Percentiles rank a stretch among this genome's conserved stretches.
These are phyloP conservation scores for Tachyglossus aculeatus DNA, from an alignment of 2,797 vertebrate genomes.

Conservation along the genomic window DNA sequence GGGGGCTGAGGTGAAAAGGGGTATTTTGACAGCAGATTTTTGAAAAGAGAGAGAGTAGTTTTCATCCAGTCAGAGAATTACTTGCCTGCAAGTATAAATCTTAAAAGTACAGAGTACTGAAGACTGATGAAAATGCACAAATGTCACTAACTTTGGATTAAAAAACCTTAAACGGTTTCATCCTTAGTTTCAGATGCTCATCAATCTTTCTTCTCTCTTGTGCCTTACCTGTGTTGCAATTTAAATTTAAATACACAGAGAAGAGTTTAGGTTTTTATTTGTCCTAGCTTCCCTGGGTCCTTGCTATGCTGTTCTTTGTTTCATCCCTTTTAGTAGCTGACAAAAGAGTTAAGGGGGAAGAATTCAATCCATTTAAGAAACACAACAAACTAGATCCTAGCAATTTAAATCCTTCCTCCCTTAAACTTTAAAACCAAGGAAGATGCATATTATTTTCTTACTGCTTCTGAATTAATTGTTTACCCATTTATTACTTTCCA, in stretches of 20 bases:
- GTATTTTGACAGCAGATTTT: neutral
- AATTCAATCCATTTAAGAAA: constrained; percentile 23
- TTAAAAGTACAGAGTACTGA: constrained; percentile 13
- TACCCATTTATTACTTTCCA: too few relatives aligned
- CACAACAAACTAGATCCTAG: constrained; percentile 16
- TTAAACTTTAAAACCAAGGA: too few relatives aligned
- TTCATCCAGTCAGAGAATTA: constrained; percentile 13
- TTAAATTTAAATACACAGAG: constrained; percentile 24
- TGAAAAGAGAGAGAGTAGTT: constrained; percentile 18
- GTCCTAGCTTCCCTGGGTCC: constrained; percentile 7
- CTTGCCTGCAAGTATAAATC: neutral
- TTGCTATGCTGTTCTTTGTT: constrained; percentile 17
- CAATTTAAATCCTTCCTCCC: too few relatives aligned
- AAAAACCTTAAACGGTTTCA: constrained; percentile 36
- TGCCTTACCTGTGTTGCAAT: constrained; percentile 2
- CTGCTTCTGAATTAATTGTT: too few relatives aligned
- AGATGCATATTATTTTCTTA: neutral
- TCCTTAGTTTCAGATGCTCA: constrained; percentile 2
- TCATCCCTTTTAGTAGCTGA: constrained; percentile 26
- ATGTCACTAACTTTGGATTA: constrained; percentile 29
- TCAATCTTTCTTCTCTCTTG: neutral
- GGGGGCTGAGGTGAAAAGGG: neutral
- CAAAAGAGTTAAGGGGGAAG: constrained; percentile 16
- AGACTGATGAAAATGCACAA: constrained; percentile 19
- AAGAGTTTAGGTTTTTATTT: constrained; percentile 34